phyloP scores from a whole-genome alignment of 1,140 invertebrate genomes.

The Drosophila willistoni region DNA sequence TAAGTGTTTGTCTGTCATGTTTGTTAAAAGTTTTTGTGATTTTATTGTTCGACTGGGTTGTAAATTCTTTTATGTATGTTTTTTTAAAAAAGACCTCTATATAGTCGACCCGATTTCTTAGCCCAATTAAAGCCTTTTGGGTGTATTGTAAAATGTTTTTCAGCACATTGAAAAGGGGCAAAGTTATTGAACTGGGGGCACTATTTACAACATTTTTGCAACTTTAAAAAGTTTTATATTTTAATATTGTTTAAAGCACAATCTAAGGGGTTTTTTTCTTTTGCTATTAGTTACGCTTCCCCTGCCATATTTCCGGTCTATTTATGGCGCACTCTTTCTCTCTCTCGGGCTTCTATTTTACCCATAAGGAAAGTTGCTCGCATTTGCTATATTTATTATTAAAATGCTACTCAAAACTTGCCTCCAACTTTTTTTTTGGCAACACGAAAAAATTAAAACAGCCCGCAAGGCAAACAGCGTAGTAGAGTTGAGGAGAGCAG shows the following conservation, averaged over 20 bases:
- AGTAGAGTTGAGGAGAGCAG: not conserved
- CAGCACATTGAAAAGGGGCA: not conserved
- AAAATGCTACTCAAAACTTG: constrained; percentile 71
- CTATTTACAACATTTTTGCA: not conserved
- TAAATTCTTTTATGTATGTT: no score
- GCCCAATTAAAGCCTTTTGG: not conserved
- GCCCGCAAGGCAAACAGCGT: constrained; percentile 29
- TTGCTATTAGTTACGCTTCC: constrained; percentile 36
- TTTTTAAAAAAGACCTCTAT: no score
- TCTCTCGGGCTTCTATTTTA: not conserved
- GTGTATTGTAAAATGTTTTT: not conserved
- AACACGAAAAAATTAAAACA: constrained; percentile 72
- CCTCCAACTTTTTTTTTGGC: constrained; percentile 49
- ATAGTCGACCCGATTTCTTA: no score
- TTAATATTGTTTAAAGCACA: constrained; percentile 3
- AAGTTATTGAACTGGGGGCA: not conserved
- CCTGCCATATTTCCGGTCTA: constrained; percentile 67
- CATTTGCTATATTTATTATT: constrained; percentile 72
- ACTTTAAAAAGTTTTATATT: not conserved
- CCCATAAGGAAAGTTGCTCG: constrained; percentile 38
- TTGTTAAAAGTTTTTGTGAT: no score
- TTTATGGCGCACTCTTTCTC: constrained; percentile 28
- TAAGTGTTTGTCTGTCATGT: no score
- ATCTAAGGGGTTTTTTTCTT: constrained; percentile 7
- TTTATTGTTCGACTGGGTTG: no score